Evolutionary conservation across 2,113 vertebrate species (phyloP), one percentile per base, ranked within the genome.

Genomic region (Myanophis thanlyinensis): DNA sequence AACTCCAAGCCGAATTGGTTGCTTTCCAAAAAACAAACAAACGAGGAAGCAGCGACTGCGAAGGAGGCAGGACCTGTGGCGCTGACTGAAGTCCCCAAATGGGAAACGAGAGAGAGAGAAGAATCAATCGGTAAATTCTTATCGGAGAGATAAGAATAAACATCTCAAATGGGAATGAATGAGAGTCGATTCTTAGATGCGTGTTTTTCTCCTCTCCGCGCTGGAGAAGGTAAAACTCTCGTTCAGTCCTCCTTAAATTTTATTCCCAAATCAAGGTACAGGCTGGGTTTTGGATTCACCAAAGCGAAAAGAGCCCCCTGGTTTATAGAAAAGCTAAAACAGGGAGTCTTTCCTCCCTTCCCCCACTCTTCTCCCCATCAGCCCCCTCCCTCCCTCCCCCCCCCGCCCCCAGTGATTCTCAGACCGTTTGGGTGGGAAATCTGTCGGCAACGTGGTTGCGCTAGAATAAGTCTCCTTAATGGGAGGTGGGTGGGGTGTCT

Each of bases 81-180:
- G n/a, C n/a, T 0, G 0, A 46, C 9, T 0, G 49, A 8, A 27
- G 67, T 4, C 52, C 2, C 44, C n/a, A 27, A 23, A 10, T 1
- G 62, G 40, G 1, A 13, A 84, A 85, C 54, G 1, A 10, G n/a
- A 8, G 23, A 54, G n/a, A n/a, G n/a, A 25, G 3, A 30, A 5
- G 44, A 47, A 89, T 15, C 35, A 15, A 53, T 40, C 67, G 9
- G 35, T 35, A n/a, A n/a, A n/a, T n/a, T n/a, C n/a, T n/a, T n/a
- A n/a, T n/a, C n/a, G n/a, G n/a, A n/a, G n/a, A n/a, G n/a, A n/a
- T n/a, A n/a, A n/a, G n/a, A n/a, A n/a, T n/a, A n/a, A n/a, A n/a
- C n/a, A n/a, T n/a, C n/a, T 73, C 67, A 18, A 73, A 73, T 20
- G 67, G 40, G 67, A 73, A 40, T 18, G 6, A 35, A 73, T 6